phyloP scores from a whole-genome alignment of 2,113 vertebrate genomes.

The Larimichthys polyactis region DNA sequence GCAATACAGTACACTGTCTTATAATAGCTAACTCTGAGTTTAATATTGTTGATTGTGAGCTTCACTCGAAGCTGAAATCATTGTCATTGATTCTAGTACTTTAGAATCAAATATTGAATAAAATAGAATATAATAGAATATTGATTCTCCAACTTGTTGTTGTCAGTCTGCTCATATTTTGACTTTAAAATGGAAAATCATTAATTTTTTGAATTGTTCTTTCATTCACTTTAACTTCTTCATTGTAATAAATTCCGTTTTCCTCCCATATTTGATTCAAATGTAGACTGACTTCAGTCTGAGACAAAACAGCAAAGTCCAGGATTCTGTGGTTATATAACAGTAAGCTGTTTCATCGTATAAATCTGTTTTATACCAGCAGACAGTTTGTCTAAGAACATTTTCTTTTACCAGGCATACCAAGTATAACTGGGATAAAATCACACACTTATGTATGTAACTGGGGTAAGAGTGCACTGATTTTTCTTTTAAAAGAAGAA shows the following conservation, averaged over 20 bases:
- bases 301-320: not conserved
- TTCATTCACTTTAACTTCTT: not conserved
- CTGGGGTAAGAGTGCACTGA: not conserved
- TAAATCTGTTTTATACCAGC: not conserved
- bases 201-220: not conserved
- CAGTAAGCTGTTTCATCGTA: conserved; percentile 16
- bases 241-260: not conserved
- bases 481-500: not conserved
- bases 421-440: not conserved
- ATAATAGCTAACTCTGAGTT: not conserved
- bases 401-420: conserved; percentile 3
- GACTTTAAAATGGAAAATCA: not conserved
- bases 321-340: not conserved
- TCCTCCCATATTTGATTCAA: not conserved
- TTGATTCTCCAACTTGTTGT: not conserved
- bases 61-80: not conserved
- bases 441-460: not conserved
- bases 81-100: not conserved
- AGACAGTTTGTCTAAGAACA: conserved; percentile 1
- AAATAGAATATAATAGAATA: not conserved
- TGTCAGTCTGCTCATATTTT: not conserved
- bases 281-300: not conserved
- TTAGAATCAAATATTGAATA: no score
- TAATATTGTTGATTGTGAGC: not conserved
- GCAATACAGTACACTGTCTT: no score